Conservation (phyloP, 2,888 invertebrate species). For the Lutraria lutraria region DNA sequence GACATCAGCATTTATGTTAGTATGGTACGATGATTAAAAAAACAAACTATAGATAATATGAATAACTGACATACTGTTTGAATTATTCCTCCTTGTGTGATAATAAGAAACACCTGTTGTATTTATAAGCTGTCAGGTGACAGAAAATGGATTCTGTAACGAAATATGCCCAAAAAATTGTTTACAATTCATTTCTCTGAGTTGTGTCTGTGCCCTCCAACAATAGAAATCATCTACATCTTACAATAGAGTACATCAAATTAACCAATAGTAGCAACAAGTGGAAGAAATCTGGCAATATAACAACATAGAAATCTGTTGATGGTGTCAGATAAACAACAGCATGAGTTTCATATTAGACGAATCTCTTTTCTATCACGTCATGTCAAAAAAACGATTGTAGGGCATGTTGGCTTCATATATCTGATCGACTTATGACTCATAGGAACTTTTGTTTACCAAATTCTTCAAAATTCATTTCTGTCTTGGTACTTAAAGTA, state of each 20-base stretch:
- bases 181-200: no score
- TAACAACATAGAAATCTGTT: background rate
- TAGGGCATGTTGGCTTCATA: background rate
- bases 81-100: background rate
- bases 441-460: slow-evolving; percentile 8
- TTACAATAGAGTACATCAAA: background rate
- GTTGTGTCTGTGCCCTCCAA: no score
- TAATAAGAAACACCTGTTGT: slow-evolving; percentile 6
- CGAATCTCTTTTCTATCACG: background rate
- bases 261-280: slow-evolving; percentile 3
- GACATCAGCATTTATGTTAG: background rate
- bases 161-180: no score
- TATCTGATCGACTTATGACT: background rate
- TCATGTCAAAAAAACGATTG: background rate
- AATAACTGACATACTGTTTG: background rate
- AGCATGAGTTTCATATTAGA: slow-evolving; percentile 10
- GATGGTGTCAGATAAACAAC: slow-evolving; percentile 1
- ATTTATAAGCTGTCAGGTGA: background rate
- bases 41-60: background rate
- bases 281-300: slow-evolving; percentile 3
- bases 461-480: background rate
- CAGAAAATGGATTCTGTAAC: background rate
- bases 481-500: background rate
- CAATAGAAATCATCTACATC: background rate
- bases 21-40: slow-evolving; percentile 9